Percentiles rank a stretch among this genome's conserved stretches.
These are phyloP conservation scores for Leguminivora glycinivorella DNA, from an alignment of 1,140 invertebrate genomes.

Conservation along the genomic window DNA sequence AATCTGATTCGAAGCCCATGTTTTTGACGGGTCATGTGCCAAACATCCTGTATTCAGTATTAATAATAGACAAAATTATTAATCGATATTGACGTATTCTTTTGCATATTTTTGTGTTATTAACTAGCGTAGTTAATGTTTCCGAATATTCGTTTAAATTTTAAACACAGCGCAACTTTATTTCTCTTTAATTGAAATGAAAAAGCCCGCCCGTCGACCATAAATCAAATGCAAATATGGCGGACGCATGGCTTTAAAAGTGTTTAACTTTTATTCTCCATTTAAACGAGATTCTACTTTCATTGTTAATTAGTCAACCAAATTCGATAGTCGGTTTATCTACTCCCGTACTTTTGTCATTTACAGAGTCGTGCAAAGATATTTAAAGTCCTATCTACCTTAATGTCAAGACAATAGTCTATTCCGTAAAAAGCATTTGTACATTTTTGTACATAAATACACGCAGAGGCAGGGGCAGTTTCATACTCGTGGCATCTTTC, in stretches of 20 bases:
- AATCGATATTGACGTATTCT: background rate
- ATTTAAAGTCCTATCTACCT: no score
- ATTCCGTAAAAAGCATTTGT: no score
- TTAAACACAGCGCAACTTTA: background rate
- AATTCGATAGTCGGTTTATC: slow-evolving; percentile 24
- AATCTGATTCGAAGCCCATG: no score
- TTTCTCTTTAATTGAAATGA: slow-evolving; percentile 10
- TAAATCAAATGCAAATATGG: slow-evolving; percentile 17
- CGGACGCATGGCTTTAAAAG: slow-evolving; percentile 5
- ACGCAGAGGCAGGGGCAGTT: no score
- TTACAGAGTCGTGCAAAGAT: no score
- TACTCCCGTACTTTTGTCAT: no score
- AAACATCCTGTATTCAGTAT: no score
- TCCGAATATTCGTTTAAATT: background rate
- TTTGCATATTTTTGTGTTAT: background rate
- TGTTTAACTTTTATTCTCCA: background rate
- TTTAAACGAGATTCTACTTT: slow-evolving; percentile 10
- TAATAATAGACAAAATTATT: no score
- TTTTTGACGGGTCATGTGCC: no score
- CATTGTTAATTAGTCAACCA: slow-evolving; percentile 13
- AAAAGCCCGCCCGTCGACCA: slow-evolving; percentile 4
- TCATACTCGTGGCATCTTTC: no score
- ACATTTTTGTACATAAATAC: no score
- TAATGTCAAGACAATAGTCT: no score
- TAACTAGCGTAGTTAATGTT: background rate